A percentile compares a stretch with the other conserved stretches of the same genome.
Evolutionary conservation across 2,888 invertebrate genomes (phyloP).

Genomic region (Metallyticus violacea): DNA sequence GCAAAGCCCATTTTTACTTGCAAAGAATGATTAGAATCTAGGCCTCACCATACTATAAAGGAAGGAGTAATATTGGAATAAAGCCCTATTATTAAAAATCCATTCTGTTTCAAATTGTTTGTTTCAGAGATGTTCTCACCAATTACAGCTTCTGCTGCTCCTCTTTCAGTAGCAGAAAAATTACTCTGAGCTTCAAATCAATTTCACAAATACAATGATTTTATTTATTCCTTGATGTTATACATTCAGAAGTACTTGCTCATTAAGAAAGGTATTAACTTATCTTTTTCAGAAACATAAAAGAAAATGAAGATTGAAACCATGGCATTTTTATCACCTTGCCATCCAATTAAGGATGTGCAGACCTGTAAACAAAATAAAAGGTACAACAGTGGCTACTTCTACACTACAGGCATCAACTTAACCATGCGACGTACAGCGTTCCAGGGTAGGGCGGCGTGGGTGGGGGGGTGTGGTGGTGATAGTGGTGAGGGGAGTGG

Average conservation of each 20-base stretch:
- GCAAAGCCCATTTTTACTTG: too few relatives aligned
- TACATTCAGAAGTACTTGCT: background rate
- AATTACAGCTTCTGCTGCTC: too few relatives aligned
- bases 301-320: background rate
- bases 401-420: background rate
- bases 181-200: too few relatives aligned
- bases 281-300: background rate
- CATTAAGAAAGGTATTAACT: background rate
- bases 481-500: conserved; percentile 37
- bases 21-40: too few relatives aligned
- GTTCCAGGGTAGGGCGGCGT: conserved; percentile 39
- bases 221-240: background rate
- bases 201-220: too few relatives aligned
- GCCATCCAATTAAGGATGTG: background rate
- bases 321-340: background rate
- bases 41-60: too few relatives aligned
- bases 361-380: background rate
- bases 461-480: conserved; percentile 36
- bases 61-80: too few relatives aligned
- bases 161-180: too few relatives aligned
- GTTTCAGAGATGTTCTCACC: too few relatives aligned
- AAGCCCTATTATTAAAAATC: too few relatives aligned
- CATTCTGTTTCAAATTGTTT: too few relatives aligned
- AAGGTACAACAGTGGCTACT: background rate
- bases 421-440: conserved; percentile 36